phyloP scores from a whole-genome alignment of 2,888 invertebrate species.

The Hecatera dysodea region DNA sequence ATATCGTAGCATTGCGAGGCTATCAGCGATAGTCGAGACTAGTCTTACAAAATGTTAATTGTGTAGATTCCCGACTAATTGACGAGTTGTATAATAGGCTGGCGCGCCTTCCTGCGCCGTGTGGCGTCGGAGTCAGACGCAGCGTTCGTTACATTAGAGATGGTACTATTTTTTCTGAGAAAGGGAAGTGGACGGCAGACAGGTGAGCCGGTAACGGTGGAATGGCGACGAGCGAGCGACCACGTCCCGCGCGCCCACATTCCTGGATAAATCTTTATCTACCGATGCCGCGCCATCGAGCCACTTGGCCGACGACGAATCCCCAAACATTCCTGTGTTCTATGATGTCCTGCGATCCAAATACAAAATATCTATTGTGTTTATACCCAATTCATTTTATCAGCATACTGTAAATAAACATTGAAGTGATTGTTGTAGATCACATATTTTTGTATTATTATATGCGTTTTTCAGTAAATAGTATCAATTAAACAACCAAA shows the following conservation, averaged over 20 bases:
- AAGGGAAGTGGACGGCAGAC: conserved; percentile 71
- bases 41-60: conserved; percentile 43
- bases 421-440: background rate
- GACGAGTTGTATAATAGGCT: conserved; percentile 44
- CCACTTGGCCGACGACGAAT: conserved; percentile 49
- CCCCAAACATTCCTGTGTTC: conserved; percentile 54
- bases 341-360: conserved; percentile 30
- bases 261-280: conserved; percentile 77
- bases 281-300: conserved; percentile 59
- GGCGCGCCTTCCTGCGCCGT: conserved; percentile 55
- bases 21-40: conserved; percentile 36
- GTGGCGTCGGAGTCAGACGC: conserved; percentile 59
- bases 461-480: background rate
- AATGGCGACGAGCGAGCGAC: conserved; percentile 70
- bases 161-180: conserved; percentile 66
- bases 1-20: conserved; percentile 46
- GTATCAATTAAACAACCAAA: background rate
- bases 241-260: conserved; percentile 72
- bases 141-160: conserved; percentile 59
- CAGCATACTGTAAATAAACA: background rate
- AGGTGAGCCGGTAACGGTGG: conserved; percentile 74
- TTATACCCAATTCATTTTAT: background rate
- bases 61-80: conserved; percentile 54
- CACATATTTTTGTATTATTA: background rate
- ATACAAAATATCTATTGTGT: conserved; percentile 1